Evolutionary conservation across 2,797 vertebrate species (phyloP), one percentile per base, ranked within the genome.

Genomic region (Otolemur crassicaudatus): DNA sequence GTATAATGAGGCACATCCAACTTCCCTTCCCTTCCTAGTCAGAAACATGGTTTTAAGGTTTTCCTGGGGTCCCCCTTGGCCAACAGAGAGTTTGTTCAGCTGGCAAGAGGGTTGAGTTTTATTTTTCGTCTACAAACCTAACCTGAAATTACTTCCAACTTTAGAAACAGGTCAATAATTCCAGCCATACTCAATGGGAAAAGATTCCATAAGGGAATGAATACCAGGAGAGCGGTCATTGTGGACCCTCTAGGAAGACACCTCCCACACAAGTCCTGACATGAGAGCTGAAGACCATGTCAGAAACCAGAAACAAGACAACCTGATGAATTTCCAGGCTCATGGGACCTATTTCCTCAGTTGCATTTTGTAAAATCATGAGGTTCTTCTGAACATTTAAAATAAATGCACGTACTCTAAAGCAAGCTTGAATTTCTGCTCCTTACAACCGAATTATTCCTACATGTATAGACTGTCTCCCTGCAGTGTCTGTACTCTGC

Each of bases 301-400:
- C 31, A 3, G 11, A 83, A 80, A 25, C 85, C 37, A 77, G 23
- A 90, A 86, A 34, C 13, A 96, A 95, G 17, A 75, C 23, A 2
- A 17, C 27, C 58, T 90, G 29, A 80, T 75, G n/a, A 65, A 93
- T 87, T 67, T 89, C 43, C 49, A 85, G 63, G 53, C 46, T 94
- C 84, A 70, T 46, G 23, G 91, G n/a, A 84, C 6, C 60, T 25
- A 20, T 91, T 96, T 90, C 72, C 25, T 31, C 5, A 83, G 34
- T 25, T 93, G 2, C 23, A 27, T 70, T 87, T 13, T 90, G 11
- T 73, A 43, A 90, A n/a, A 75, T 49, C 81, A 6, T 84, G 43
- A 91, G 37, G 53, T 70, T 84, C 94, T 63, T 84, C 34, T 70
- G 60, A 96, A 88, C 17, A 90, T 12, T 80, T 83, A 85, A 91